Percentiles rank a stretch among this genome's conserved stretches.
phyloP scores from a whole-genome alignment of 2,888 invertebrate genomes.

The Hedychridium roseum region DNA sequence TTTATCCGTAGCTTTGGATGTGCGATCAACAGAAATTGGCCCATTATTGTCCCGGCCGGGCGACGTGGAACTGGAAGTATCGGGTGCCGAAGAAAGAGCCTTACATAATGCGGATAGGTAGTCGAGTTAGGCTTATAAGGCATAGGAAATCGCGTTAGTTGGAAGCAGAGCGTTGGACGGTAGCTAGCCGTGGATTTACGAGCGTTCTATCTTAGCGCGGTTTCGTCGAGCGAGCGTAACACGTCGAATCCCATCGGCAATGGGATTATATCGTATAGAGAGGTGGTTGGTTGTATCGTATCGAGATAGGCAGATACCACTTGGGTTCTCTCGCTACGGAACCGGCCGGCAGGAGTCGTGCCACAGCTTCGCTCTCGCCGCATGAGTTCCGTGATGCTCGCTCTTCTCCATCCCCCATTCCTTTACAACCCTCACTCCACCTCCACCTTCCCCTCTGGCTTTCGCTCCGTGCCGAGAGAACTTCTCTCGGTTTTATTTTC shows the following conservation, averaged over 20 bases:
- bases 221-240: conserved; percentile 52
- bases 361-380: conserved; percentile 53
- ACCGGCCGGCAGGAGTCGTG: conserved; percentile 51
- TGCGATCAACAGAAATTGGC: too few relatives aligned
- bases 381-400: conserved; percentile 59
- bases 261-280: conserved; percentile 58
- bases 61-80: too few relatives aligned
- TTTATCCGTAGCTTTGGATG: too few relatives aligned
- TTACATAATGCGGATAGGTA: conserved; percentile 38
- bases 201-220: conserved; percentile 50
- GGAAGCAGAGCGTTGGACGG: conserved; percentile 49
- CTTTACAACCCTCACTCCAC: conserved; percentile 23
- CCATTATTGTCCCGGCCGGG: too few relatives aligned
- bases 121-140: conserved; percentile 42
- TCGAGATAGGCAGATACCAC: conserved; percentile 53
- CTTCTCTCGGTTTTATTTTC: conserved; percentile 47
- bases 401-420: conserved; percentile 35
- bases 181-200: conserved; percentile 61
- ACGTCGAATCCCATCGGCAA: conserved; percentile 59
- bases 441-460: conserved; percentile 23
- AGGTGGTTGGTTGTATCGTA: conserved; percentile 53
- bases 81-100: too few relatives aligned
- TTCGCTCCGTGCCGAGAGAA: conserved; percentile 32
- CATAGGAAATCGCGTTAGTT: conserved; percentile 46
- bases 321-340: conserved; percentile 35